Percentiles rank a stretch among this genome's conserved stretches.
Conservation (phyloP, 2,888 invertebrate genomes). For the Willowsia nigromaculata region DNA sequence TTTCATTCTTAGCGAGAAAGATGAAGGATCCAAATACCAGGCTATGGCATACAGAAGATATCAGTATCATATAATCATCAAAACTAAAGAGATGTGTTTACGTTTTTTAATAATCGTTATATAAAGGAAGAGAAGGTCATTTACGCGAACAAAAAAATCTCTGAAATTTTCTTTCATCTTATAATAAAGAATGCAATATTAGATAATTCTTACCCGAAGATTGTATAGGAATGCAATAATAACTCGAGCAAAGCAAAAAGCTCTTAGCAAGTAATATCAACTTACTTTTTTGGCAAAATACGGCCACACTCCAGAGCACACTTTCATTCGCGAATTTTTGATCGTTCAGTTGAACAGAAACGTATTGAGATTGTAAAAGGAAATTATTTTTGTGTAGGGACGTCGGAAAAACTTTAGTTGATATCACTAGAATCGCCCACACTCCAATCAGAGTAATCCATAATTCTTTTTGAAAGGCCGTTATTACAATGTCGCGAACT, state of each 20-base stretch:
- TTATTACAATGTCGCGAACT: constrained; percentile 63
- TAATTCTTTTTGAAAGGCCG: constrained; percentile 60
- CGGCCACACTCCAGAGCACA: constrained; percentile 55
- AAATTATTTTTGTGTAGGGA: neutral
- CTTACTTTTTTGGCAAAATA: constrained; percentile 59
- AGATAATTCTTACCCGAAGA: too few species aligned
- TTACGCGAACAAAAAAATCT: too few species aligned
- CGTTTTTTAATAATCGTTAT: too few species aligned
- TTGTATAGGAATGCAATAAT: neutral
- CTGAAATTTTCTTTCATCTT: too few species aligned
- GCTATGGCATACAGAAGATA: constrained; percentile 21
- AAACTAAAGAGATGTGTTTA: neutral
- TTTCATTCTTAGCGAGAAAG: constrained; percentile 41
- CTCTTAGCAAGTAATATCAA: neutral
- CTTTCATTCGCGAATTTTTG: constrained; percentile 44
- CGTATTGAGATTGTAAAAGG: neutral
- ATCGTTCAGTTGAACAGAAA: neutral
- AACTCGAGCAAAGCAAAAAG: neutral
- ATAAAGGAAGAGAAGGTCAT: too few species aligned
- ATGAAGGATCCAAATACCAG: constrained; percentile 44
- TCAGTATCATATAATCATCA: neutral
- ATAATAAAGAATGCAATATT: too few species aligned
- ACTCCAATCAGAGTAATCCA: constrained; percentile 68
- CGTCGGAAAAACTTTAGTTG: constrained; percentile 12
- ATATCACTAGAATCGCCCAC: constrained; percentile 60